phyloP scores from a whole-genome alignment of 1,140 invertebrate genomes.

The Cotesia chilonis region DNA sequence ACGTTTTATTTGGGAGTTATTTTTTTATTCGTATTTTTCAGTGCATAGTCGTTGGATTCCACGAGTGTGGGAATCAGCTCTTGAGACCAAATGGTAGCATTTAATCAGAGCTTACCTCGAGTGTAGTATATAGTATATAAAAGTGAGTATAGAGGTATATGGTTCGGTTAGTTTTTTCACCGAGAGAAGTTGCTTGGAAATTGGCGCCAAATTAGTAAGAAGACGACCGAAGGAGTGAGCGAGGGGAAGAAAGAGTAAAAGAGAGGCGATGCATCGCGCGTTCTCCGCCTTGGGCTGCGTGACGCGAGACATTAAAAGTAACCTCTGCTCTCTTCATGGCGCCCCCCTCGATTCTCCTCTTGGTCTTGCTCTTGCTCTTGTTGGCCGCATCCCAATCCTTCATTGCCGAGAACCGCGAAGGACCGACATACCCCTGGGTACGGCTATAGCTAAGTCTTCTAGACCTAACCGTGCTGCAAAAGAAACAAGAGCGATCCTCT shows the following conservation, averaged over 20 bases:
- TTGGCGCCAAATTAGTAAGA: constrained; percentile 68
- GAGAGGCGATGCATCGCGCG: constrained; percentile 54
- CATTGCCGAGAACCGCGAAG: constrained; percentile 32
- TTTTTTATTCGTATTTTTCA: background rate
- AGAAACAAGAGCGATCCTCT: constrained; percentile 13
- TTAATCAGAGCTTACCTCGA: constrained; percentile 62
- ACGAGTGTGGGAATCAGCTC: constrained; percentile 24
- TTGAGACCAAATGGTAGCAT: constrained; percentile 52
- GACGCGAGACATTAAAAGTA: constrained; percentile 67
- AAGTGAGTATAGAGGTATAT: constrained; percentile 54
- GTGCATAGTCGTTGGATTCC: background rate
- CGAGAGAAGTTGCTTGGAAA: constrained; percentile 63
- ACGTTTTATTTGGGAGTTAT: background rate
- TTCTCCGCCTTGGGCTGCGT: constrained; percentile 61
- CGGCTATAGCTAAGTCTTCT: background rate
- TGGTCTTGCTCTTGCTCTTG: constrained; percentile 37
- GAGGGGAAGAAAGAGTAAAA: no score
- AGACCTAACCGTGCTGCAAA: constrained; percentile 1
- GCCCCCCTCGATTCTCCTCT: constrained; percentile 35
- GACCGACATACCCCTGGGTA: constrained; percentile 9
- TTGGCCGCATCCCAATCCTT: constrained; percentile 34
- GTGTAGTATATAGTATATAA: constrained; percentile 27
- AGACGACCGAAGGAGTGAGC: constrained; percentile 47
- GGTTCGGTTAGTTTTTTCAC: constrained; percentile 66
- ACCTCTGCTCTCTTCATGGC: constrained; percentile 50